These are phyloP conservation scores for Progne subis DNA, from an alignment of 2,113 vertebrate genomes.

Conservation along the genomic window DNA sequence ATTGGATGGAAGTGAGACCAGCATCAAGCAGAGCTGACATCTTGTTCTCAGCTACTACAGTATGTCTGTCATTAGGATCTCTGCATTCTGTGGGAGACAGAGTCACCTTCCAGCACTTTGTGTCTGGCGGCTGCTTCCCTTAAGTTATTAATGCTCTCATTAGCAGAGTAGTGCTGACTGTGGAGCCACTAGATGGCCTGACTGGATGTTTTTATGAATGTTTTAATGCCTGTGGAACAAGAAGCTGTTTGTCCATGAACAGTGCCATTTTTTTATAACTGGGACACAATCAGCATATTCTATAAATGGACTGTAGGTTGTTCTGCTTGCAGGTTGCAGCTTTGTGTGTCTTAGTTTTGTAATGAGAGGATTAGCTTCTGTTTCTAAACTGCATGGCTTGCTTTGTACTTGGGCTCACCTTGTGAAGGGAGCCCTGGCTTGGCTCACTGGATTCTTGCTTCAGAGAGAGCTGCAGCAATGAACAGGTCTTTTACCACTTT, in stretches of 20 bases:
- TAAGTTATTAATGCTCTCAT: conserved; percentile 55
- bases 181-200: conserved; percentile 27
- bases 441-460: not conserved
- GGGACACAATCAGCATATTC: conserved; percentile 5
- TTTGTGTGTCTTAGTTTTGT: conserved; percentile 26
- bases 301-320: not conserved
- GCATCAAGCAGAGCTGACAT: not conserved
- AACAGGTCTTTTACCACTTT: conserved; percentile 43
- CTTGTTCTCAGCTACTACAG: not conserved
- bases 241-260: conserved; percentile 17
- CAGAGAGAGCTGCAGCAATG: not conserved
- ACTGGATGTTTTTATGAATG: conserved; percentile 43
- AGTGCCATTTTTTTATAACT: not conserved
- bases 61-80: not conserved
- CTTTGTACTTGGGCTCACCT: conserved; percentile 52
- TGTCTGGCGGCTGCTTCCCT: conserved; percentile 26
- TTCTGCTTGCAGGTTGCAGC: conserved; percentile 42
- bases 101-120: not conserved
- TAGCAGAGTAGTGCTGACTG: conserved; percentile 11
- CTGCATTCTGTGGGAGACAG: not conserved
- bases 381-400: conserved; percentile 50
- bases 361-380: conserved; percentile 17
- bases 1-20: not conserved
- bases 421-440: not conserved
- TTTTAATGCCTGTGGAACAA: conserved; percentile 50